Percentiles rank a stretch among this genome's conserved stretches.
These are phyloP conservation scores for Chymomyza costata DNA, from an alignment of 1,140 invertebrate genomes.

Conservation along the genomic window DNA sequence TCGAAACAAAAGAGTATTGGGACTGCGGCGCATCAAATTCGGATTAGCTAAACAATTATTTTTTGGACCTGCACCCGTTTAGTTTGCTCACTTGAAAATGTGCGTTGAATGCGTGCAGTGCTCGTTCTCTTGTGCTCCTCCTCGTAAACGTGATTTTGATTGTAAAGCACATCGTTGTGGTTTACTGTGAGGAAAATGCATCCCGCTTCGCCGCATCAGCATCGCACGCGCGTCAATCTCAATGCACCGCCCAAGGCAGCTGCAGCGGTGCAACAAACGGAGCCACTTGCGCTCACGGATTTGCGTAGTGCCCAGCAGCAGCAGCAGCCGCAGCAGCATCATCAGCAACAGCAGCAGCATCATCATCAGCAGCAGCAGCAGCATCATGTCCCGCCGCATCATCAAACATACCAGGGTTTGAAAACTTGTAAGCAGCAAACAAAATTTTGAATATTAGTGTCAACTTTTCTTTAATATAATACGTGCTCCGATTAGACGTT, in stretches of 20 bases:
- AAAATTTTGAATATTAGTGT: constrained; percentile 1
- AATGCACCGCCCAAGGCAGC: constrained; percentile 6
- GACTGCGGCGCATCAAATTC: too few species aligned
- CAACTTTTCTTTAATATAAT: constrained; percentile 16
- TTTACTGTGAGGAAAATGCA: constrained; percentile 40
- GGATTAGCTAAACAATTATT: too few species aligned
- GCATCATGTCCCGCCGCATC: constrained; percentile 33
- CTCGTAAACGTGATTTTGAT: too few species aligned
- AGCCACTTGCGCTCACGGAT: constrained; percentile 44
- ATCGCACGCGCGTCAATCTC: constrained; percentile 53
- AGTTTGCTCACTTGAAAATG: constrained; percentile 54
- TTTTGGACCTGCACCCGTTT: constrained; percentile 12
- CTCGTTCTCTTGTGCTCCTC: constrained; percentile 22
- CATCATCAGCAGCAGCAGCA: constrained; percentile 38
- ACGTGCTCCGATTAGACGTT: constrained; percentile 21
- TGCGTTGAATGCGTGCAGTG: constrained; percentile 62
- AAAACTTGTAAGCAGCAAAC: constrained; percentile 56
- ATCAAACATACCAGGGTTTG: constrained; percentile 64
- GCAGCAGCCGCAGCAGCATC: constrained; percentile 22
- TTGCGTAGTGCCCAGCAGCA: constrained; percentile 33
- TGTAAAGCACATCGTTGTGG: background rate
- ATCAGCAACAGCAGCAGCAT: constrained; percentile 11
- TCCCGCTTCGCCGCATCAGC: constrained; percentile 62
- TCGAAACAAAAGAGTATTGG: too few species aligned
- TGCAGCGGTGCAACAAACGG: constrained; percentile 28